Percentiles rank a stretch among this genome's conserved stretches.
phyloP scores from a whole-genome alignment of 2,888 invertebrate genomes.

The Meghimatium bilineatum region DNA sequence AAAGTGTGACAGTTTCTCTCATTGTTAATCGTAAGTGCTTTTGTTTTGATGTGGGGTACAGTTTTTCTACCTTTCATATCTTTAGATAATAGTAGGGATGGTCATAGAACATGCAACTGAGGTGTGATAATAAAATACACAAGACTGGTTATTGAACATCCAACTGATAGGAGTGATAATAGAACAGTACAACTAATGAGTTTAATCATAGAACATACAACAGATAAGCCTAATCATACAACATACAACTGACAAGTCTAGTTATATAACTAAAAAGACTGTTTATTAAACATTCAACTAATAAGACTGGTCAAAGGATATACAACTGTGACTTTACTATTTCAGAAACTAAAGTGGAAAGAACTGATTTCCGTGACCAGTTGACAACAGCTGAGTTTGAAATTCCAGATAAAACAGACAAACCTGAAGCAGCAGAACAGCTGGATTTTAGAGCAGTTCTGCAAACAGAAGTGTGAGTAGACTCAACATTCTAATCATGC shows the following conservation, averaged over 20 bases:
- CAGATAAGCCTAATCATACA: too few species aligned
- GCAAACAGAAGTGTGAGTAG: conserved; percentile 70
- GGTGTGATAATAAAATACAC: too few species aligned
- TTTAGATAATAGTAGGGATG: too few species aligned
- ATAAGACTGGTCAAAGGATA: too few species aligned
- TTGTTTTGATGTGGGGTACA: neutral
- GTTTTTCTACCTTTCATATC: neutral
- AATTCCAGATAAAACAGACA: conserved; percentile 35
- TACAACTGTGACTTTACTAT: neutral
- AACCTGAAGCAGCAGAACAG: conserved; percentile 60
- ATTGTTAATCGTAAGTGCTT: conserved; percentile 70
- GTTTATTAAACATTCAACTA: neutral
- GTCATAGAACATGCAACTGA: too few species aligned
- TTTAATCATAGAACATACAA: too few species aligned
- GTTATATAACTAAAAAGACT: neutral
- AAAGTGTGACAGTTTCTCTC: conserved; percentile 69
- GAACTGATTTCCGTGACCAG: conserved; percentile 54
- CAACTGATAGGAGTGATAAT: too few species aligned
- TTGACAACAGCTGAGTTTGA: conserved; percentile 48
- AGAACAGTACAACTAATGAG: too few species aligned
- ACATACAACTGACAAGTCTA: too few species aligned
- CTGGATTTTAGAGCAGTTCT: conserved; percentile 66
- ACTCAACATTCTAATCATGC: neutral
- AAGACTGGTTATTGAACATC: neutral
- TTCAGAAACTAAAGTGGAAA: conserved; percentile 52